A percentile compares a stretch with the other conserved stretches of the same genome.
phyloP scores from a whole-genome alignment of 2,797 vertebrate species.

The Chaunax sp. region DNA sequence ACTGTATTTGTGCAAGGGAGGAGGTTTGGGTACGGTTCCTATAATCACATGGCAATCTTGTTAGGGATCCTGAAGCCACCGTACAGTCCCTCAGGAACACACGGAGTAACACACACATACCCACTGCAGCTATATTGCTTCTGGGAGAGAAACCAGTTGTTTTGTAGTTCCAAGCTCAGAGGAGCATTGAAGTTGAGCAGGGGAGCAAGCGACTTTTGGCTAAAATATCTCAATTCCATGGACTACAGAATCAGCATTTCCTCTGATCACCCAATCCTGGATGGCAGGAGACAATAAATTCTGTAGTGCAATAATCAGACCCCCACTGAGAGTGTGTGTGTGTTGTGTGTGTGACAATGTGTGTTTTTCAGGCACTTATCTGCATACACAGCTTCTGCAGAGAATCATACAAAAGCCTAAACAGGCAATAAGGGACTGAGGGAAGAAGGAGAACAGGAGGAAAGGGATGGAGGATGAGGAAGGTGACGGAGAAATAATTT shows the following conservation, averaged over 20 bases:
- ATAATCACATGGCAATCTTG: constrained; percentile 73
- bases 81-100: constrained; percentile 59
- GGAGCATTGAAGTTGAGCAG: constrained; percentile 56
- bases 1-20: constrained; percentile 32
- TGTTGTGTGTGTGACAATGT: constrained; percentile 31
- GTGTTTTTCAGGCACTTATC: constrained; percentile 62
- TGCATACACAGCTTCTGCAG: constrained; percentile 50
- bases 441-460: background rate
- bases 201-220: constrained; percentile 29
- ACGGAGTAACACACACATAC: constrained; percentile 39
- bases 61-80: constrained; percentile 70
- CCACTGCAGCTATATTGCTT: constrained; percentile 60
- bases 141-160: constrained; percentile 58
- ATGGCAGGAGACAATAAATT: constrained; percentile 67
- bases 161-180: constrained; percentile 53
- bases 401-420: constrained; percentile 47
- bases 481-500: constrained; percentile 32
- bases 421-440: constrained; percentile 42
- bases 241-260: constrained; percentile 64
- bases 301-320: constrained; percentile 66
- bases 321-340: constrained; percentile 42
- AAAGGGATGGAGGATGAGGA: constrained; percentile 6
- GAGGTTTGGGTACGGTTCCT: constrained; percentile 33
- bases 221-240: constrained; percentile 60
- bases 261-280: constrained; percentile 63